phyloP scores from a whole-genome alignment of 2,113 vertebrate genomes.

The zebrafish (Danio rerio) region GRCz12tu NC_133197.1:7510501-7511000 shows the following conservation, averaged over 20 bases:
- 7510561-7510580: not conserved
- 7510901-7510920: conserved; percentile 40
- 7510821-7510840: conserved; percentile 14
- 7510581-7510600: not conserved
- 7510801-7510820: conserved; percentile 6
- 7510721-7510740: conserved; percentile 43
- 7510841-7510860: not conserved
- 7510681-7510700: conserved; percentile 27
- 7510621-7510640: not conserved
- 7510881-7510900: not conserved
- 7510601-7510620: not conserved
- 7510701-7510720: not conserved
- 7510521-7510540: not conserved
- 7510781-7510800: conserved; percentile 2
- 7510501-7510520: not conserved
- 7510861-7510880: not conserved
- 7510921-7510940: conserved; percentile 23
- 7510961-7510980: not conserved
- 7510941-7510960: not conserved
- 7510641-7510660: conserved; percentile 26
- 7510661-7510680: conserved; percentile 34
- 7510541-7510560: not conserved
- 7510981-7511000: too few relatives aligned
- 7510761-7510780: conserved; percentile 16
- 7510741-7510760: conserved; percentile 9